Evolutionary conservation across 2,797 vertebrate genomes (phyloP).

Genomic region (Cyprinodon diabolis): DNA sequence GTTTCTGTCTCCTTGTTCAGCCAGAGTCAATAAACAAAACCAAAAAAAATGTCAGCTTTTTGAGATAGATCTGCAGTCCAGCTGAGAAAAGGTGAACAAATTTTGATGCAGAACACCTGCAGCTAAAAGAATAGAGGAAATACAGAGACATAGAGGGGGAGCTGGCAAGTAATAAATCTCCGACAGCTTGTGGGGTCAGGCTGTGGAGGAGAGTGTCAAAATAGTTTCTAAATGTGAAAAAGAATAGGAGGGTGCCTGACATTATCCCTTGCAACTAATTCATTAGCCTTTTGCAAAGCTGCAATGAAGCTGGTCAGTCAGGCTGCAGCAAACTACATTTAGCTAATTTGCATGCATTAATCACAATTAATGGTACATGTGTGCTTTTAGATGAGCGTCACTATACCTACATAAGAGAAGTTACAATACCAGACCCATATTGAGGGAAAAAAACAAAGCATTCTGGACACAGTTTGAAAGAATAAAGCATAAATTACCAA

Average conservation of each 20-base stretch:
- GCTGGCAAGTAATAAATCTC: slow-evolving; percentile 72
- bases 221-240: slow-evolving; percentile 67
- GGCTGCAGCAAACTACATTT: slow-evolving; percentile 34
- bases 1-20: slow-evolving; percentile 37
- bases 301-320: slow-evolving; percentile 49
- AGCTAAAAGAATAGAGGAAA: slow-evolving; percentile 55
- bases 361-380: slow-evolving; percentile 12
- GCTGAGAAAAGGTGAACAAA: slow-evolving; percentile 59
- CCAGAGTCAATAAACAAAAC: slow-evolving; percentile 31
- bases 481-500: slow-evolving; percentile 39
- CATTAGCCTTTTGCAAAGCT: slow-evolving; percentile 54
- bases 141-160: slow-evolving; percentile 23
- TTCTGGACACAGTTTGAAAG: slow-evolving; percentile 23
- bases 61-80: slow-evolving; percentile 51
- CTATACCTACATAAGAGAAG: slow-evolving; percentile 5
- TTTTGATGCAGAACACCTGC: slow-evolving; percentile 69
- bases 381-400: not conserved
- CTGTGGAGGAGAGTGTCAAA: slow-evolving; percentile 64
- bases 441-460: slow-evolving; percentile 17
- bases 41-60: slow-evolving; percentile 44
- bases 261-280: slow-evolving; percentile 54
- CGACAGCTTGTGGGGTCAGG: slow-evolving; percentile 67
- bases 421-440: slow-evolving; percentile 6
- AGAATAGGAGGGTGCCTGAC: slow-evolving; percentile 50
- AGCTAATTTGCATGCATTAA: slow-evolving; percentile 56